Percentiles rank a stretch among this genome's conserved stretches.
Conservation (phyloP, 2,888 invertebrate genomes). For the Tetrapedia diversipes region DNA sequence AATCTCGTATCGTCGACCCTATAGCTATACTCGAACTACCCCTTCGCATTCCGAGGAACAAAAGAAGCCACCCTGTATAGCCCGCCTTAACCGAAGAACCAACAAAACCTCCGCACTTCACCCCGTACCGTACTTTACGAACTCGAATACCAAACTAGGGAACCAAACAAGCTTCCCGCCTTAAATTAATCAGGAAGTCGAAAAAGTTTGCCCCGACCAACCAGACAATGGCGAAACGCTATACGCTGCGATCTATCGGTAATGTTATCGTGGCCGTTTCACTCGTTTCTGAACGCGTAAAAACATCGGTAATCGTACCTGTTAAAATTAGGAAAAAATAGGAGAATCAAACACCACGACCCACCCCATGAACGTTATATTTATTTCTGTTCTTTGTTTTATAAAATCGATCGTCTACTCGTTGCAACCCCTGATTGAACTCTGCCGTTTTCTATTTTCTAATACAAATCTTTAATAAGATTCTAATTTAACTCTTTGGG, state of each 20-base stretch:
- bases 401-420: no score
- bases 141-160: neutral
- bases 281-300: slow-evolving; percentile 5
- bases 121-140: neutral
- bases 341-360: no score
- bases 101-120: neutral
- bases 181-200: slow-evolving; percentile 1
- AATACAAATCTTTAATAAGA: no score
- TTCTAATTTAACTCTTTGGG: no score
- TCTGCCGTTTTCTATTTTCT: no score
- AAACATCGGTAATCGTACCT: slow-evolving; percentile 55
- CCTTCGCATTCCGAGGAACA: neutral
- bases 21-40: neutral
- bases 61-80: neutral
- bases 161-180: neutral
- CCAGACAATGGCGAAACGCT: neutral
- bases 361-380: no score
- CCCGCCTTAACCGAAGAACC: neutral
- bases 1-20: no score
- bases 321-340: no score
- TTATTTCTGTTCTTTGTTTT: no score
- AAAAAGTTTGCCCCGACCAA: neutral
- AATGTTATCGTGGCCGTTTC: slow-evolving; percentile 14
- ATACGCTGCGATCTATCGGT: no score
- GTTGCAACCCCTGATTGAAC: no score